Percentiles rank a stretch among this genome's conserved stretches.
Conservation (phyloP, 2,797 vertebrate genomes). For the Sebastes matsubarae region DNA sequence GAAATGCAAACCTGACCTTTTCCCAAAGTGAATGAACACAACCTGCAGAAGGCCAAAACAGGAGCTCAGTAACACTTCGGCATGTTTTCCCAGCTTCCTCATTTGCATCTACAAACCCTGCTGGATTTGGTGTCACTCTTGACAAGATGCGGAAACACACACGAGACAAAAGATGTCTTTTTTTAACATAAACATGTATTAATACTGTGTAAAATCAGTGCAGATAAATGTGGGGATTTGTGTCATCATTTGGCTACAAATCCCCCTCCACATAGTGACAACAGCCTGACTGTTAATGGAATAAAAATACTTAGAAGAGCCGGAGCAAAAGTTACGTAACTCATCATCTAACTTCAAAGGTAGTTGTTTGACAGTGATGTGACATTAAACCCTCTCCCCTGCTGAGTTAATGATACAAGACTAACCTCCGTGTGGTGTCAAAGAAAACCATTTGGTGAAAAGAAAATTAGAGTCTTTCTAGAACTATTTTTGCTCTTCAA, state of each 20-base stretch:
- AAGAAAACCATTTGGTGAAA: slow-evolving; percentile 11
- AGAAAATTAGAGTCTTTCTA: background rate
- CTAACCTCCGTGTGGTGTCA: background rate
- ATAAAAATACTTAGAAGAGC: slow-evolving; percentile 29
- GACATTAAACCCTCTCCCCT: slow-evolving; percentile 2
- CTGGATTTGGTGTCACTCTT: slow-evolving; percentile 13
- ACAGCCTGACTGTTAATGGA: slow-evolving; percentile 14
- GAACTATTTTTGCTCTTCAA: background rate
- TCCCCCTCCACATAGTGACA: slow-evolving; percentile 19
- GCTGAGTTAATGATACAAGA: slow-evolving; percentile 10
- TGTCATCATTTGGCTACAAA: slow-evolving; percentile 36
- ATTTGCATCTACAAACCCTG: slow-evolving; percentile 49
- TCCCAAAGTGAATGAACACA: slow-evolving; percentile 9
- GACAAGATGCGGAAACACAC: slow-evolving; percentile 8
- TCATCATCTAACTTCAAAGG: slow-evolving; percentile 41
- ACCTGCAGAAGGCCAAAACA: background rate
- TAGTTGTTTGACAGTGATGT: slow-evolving; percentile 11
- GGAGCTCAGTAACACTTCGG: slow-evolving; percentile 24
- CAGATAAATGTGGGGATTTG: slow-evolving; percentile 27
- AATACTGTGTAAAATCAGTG: background rate
- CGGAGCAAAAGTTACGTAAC: slow-evolving; percentile 31
- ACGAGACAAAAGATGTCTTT: slow-evolving; percentile 1
- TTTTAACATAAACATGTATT: slow-evolving; percentile 23
- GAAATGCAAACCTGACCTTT: slow-evolving; percentile 32
- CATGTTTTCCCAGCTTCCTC: slow-evolving; percentile 15